phyloP scores from a whole-genome alignment of 2,888 invertebrate genomes.

The Brassicogethes aeneus region DNA sequence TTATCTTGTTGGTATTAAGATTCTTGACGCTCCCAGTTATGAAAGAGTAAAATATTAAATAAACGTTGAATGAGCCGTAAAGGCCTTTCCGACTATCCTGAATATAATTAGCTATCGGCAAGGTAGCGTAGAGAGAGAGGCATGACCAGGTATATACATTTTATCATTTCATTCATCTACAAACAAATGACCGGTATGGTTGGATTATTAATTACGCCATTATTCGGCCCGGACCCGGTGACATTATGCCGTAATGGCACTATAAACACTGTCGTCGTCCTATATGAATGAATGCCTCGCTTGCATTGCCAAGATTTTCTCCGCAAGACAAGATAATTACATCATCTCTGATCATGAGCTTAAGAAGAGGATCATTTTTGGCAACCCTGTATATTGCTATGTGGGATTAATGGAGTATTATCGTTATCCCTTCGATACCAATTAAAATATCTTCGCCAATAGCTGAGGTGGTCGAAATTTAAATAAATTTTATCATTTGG shows the following conservation, averaged over 20 bases:
- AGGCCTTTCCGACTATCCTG: neutral
- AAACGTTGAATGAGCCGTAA: neutral
- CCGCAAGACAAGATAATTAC: neutral
- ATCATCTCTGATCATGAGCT: no score
- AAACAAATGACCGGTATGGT: conserved; percentile 11
- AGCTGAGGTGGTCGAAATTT: no score
- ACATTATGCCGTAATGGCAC: conserved; percentile 11
- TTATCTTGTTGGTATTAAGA: no score
- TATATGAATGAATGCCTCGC: neutral
- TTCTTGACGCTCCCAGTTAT: no score
- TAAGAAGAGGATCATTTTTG: no score
- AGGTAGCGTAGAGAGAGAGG: neutral
- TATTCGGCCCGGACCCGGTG: conserved; percentile 9
- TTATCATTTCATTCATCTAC: conserved; percentile 8
- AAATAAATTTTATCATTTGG: no score
- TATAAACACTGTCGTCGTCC: conserved; percentile 12
- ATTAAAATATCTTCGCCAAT: no score
- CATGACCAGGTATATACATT: neutral
- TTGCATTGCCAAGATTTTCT: neutral
- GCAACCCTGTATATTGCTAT: no score
- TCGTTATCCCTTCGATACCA: no score
- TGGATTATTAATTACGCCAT: conserved; percentile 11
- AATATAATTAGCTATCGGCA: neutral
- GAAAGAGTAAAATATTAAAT: no score
- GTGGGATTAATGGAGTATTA: no score